Percentiles rank a stretch among this genome's conserved stretches.
Conservation (phyloP, 1,140 invertebrate genomes). For the Charaxes varanes region DNA sequence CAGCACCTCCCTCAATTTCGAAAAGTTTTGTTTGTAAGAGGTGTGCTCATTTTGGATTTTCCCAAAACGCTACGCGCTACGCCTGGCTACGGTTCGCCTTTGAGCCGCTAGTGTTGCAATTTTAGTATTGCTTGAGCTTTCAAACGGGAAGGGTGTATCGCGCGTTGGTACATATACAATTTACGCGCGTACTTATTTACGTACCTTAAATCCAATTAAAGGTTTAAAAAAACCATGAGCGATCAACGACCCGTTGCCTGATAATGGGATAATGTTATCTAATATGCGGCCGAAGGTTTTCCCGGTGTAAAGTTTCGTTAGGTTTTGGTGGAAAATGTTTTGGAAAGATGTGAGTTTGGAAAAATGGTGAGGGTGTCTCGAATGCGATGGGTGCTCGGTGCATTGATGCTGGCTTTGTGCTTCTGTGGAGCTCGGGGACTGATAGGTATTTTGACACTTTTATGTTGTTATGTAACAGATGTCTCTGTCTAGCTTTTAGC, state of each 20-base stretch:
- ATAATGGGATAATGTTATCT: constrained; percentile 48
- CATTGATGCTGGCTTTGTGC: constrained; percentile 42
- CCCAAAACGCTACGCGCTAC: constrained; percentile 44
- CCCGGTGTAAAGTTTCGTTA: constrained; percentile 27
- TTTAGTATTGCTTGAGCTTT: constrained; percentile 46
- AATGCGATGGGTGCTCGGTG: constrained; percentile 44
- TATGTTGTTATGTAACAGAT: background rate
- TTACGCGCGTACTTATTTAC: constrained; percentile 43
- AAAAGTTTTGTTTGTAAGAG: too few species aligned
- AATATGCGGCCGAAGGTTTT: constrained; percentile 34
- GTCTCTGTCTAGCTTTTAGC: too few species aligned
- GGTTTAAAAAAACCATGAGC: constrained; percentile 30
- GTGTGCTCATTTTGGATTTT: too few species aligned
- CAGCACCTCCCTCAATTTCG: too few species aligned
- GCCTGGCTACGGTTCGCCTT: constrained; percentile 12
- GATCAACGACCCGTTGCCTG: constrained; percentile 33
- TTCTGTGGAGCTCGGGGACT: constrained; percentile 39
- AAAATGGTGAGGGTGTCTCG: constrained; percentile 60
- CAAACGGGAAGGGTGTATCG: constrained; percentile 24
- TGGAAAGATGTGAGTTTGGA: constrained; percentile 55
- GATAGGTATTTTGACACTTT: constrained; percentile 41
- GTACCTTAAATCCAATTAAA: constrained; percentile 56
- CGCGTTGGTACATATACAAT: constrained; percentile 2
- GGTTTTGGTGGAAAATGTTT: constrained; percentile 49
- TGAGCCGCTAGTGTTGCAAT: background rate